These are phyloP conservation scores for Limulus polyphemus DNA, from an alignment of 2,888 invertebrate genomes.

Conservation along the genomic window DNA sequence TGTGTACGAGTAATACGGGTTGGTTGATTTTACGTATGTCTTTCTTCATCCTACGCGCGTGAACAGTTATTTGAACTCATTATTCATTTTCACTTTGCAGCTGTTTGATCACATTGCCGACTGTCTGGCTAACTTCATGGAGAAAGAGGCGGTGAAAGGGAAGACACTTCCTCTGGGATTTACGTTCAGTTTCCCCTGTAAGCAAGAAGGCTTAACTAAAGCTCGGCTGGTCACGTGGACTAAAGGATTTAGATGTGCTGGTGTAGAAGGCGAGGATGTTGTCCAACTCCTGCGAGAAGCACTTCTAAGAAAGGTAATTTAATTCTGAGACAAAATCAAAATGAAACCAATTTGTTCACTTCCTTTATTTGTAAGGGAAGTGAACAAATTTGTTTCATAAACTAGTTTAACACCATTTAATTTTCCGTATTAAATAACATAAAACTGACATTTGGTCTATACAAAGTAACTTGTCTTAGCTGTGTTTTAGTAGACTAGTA, in stretches of 20 bases:
- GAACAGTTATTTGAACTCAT: too few relatives aligned
- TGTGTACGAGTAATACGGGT: too few relatives aligned
- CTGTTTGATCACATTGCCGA: constrained; percentile 92
- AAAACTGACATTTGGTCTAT: too few relatives aligned
- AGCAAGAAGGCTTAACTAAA: constrained; percentile 71
- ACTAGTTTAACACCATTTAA: too few relatives aligned
- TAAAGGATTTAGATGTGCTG: constrained; percentile 90
- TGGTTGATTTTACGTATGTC: too few relatives aligned
- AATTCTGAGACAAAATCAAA: background rate
- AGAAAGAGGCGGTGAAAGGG: constrained; percentile 61
- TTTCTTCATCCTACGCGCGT: too few relatives aligned
- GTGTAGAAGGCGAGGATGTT: constrained; percentile 80
- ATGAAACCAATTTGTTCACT: too few relatives aligned
- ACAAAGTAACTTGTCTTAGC: too few relatives aligned
- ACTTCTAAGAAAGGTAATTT: constrained; percentile 47
- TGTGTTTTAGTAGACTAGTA: too few relatives aligned
- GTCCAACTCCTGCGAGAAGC: constrained; percentile 77
- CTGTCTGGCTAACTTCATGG: constrained; percentile 79
- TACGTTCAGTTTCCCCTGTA: constrained; percentile 90
- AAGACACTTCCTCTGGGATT: constrained; percentile 79
- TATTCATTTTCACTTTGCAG: constrained; percentile 33
- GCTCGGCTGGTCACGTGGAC: constrained; percentile 85
- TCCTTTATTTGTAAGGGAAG: too few relatives aligned
- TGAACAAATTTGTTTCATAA: too few relatives aligned
- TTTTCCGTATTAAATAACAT: too few relatives aligned